Base-by-base conservation (phyloP, 2,888 invertebrate genomes). In the Thysanoteuthis rhombus region DNA sequence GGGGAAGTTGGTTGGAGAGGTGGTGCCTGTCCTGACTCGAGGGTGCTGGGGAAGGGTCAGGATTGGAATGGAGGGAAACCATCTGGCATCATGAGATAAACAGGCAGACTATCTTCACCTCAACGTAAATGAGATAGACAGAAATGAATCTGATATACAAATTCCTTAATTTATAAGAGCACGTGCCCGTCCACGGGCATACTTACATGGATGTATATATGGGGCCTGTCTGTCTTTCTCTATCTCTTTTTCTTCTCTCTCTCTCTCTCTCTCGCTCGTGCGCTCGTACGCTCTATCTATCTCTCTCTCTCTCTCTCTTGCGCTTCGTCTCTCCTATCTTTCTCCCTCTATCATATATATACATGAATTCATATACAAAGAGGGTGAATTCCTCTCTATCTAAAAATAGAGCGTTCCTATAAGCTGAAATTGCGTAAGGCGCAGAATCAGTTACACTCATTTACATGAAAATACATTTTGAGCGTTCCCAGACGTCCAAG, bases 251-350 rank as follows among this genome's bases (percentile, higher is more conserved):
- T 16, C 10, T 16, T 90, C 90, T 90, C 90, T 90, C 90, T 90
- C 90, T 90, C 90, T 90, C 90, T 90, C 38, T 36, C 39, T 90
- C 90, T n/a, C n/a, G n/a, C n/a, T n/a, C n/a, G n/a, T n/a, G n/a
- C n/a, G n/a, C n/a, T n/a, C n/a, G n/a, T n/a, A n/a, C n/a, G n/a
- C n/a, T n/a, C n/a, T n/a, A n/a, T n/a, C n/a, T n/a, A n/a, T 90
- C 38, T 90, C 36, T 90, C 16, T 90, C 90, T 39, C 90, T 90
- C 90, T 90, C 90, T 90, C 38, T n/a, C n/a, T n/a, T n/a, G n/a
- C n/a, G n/a, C n/a, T n/a, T n/a, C n/a, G n/a, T n/a, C n/a, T n/a
- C n/a, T n/a, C n/a, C n/a, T n/a, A n/a, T n/a, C n/a, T n/a, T n/a
- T n/a, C n/a, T n/a, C n/a, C n/a, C n/a, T n/a, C n/a, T n/a, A n/a